A percentile compares a stretch with the other conserved stretches of the same genome.
Evolutionary conservation across 1,140 invertebrate species (phyloP).

Genomic region (Drosophila parvula): DNA sequence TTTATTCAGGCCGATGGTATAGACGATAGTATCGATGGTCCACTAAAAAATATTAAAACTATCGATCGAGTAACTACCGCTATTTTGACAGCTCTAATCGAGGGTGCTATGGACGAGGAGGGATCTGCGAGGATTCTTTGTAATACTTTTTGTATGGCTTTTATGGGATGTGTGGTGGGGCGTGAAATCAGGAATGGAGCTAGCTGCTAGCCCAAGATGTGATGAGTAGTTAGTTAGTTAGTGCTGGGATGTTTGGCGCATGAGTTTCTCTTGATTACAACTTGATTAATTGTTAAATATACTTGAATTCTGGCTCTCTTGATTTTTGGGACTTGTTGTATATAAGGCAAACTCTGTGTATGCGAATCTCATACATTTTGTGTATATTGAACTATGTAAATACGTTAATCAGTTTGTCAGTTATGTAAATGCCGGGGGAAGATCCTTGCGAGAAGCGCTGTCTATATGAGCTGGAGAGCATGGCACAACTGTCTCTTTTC

Average conservation of each 20-base stretch:
- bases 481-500: conserved; percentile 46
- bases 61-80: no score
- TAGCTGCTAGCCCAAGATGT: conserved; percentile 19
- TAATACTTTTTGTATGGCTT: conserved; percentile 40
- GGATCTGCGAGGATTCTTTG: conserved; percentile 30
- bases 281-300: conserved; percentile 52
- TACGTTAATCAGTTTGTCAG: conserved; percentile 56
- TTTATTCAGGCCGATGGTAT: no score
- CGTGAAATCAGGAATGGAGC: conserved; percentile 18
- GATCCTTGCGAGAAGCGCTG: conserved; percentile 48
- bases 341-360: conserved; percentile 81
- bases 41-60: no score
- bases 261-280: conserved; percentile 47
- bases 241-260: conserved; percentile 48
- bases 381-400: conserved; percentile 77
- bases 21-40: no score
- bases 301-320: conserved; percentile 30
- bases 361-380: conserved; percentile 70
- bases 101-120: not conserved
- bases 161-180: conserved; percentile 17
- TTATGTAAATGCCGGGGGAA: conserved; percentile 60
- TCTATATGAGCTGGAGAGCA: conserved; percentile 49
- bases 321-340: conserved; percentile 63
- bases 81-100: no score
- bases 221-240: not conserved